These are phyloP conservation scores for Australoheros facetus DNA, from an alignment of 2,797 vertebrate genomes.

Conservation along the genomic window DNA sequence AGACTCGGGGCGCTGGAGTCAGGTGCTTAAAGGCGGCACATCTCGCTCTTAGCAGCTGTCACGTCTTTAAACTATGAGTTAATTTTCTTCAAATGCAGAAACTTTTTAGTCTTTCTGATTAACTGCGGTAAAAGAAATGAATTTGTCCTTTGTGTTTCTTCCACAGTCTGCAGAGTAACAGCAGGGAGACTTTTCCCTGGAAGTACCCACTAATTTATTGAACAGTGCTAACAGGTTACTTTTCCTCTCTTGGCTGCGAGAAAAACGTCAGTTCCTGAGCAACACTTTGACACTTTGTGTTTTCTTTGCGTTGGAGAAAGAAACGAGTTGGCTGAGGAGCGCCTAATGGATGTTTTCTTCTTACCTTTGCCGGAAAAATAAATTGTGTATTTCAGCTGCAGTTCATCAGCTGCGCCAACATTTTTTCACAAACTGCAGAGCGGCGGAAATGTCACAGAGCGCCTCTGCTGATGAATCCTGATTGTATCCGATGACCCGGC, in stretches of 20 bases:
- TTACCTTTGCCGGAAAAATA: neutral
- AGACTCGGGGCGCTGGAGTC: no score
- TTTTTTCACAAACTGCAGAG: neutral
- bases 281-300: neutral
- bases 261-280: neutral
- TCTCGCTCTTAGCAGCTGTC: neutral
- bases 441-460: slow-evolving; percentile 19
- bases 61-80: neutral
- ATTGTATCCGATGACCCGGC: slow-evolving; percentile 18
- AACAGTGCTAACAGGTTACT: neutral
- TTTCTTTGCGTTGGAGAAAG: neutral
- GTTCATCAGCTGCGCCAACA: neutral
- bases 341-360: neutral
- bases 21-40: fast-evolving
- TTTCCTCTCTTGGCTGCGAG: neutral
- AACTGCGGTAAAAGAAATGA: neutral
- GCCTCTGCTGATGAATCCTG: slow-evolving; percentile 30
- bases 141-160: neutral
- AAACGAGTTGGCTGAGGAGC: neutral
- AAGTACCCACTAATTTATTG: neutral
- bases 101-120: neutral
- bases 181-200: neutral
- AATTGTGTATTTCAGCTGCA: neutral
- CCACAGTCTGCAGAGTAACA: neutral
- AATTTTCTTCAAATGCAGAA: neutral